These are phyloP conservation scores for Pyrgus malvae DNA, from an alignment of 2,888 invertebrate species.

Conservation along the genomic window DNA sequence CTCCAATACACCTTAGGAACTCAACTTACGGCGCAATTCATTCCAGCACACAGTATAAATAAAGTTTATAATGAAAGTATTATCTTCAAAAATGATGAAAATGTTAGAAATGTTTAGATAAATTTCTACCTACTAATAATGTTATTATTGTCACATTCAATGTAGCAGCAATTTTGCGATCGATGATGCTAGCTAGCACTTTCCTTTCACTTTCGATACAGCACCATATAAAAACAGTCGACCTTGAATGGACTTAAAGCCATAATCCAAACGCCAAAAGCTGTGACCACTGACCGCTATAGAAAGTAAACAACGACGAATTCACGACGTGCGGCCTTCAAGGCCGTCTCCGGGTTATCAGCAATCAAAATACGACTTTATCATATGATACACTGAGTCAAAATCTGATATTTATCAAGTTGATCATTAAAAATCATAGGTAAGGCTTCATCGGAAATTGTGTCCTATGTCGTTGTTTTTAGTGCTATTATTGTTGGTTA, in stretches of 20 bases:
- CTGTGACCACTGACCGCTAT: conserved; percentile 71
- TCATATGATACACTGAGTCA: conserved; percentile 38
- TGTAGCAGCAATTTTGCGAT: background rate
- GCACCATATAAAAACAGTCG: conserved; percentile 38
- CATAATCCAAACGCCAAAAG: conserved; percentile 37
- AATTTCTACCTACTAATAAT: background rate
- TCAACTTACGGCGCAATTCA: too few relatives aligned
- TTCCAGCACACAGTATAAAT: too few relatives aligned
- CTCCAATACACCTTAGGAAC: too few relatives aligned
- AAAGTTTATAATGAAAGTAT: too few relatives aligned
- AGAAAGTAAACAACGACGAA: conserved; percentile 71
- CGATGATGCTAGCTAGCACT: too few relatives aligned
- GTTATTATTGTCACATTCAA: background rate
- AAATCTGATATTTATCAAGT: conserved; percentile 38
- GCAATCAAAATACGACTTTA: conserved; percentile 35
- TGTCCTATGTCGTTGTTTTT: conserved; percentile 42
- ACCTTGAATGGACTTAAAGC: conserved; percentile 57
- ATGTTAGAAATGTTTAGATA: too few relatives aligned
- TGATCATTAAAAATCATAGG: conserved; percentile 41
- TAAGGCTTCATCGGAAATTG: conserved; percentile 38
- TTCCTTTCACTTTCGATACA: conserved; percentile 20
- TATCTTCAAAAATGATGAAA: too few relatives aligned
- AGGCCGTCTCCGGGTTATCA: conserved; percentile 49
- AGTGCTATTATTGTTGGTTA: conserved; percentile 42
- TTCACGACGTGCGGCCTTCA: conserved; percentile 66